phyloP scores from a whole-genome alignment of 2,888 invertebrate genomes.

The Bombylius discolor region DNA sequence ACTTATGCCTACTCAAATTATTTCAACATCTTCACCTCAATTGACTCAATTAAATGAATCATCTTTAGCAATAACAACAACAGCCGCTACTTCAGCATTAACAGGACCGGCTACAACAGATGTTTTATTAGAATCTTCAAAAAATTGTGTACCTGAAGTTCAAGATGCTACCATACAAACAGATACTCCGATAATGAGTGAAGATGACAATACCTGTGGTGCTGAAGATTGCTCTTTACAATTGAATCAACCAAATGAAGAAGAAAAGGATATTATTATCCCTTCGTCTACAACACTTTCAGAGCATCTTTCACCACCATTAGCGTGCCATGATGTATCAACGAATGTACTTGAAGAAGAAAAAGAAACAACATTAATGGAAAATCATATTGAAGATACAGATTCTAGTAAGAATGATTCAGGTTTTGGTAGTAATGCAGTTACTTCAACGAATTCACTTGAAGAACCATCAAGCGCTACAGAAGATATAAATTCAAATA shows the following conservation, averaged over 20 bases:
- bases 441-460: constrained; percentile 14
- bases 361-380: neutral
- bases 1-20: constrained; percentile 1
- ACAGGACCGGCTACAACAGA: constrained; percentile 39
- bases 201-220: constrained; percentile 43
- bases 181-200: constrained; percentile 56
- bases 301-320: constrained; percentile 1
- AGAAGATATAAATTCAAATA: neutral
- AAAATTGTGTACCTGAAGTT: constrained; percentile 45
- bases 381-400: neutral
- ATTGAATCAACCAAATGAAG: neutral
- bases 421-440: constrained; percentile 15
- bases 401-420: constrained; percentile 10
- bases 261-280: constrained; percentile 3
- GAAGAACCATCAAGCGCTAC: constrained; percentile 7
- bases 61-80: too few relatives aligned
- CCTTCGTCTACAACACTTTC: constrained; percentile 7
- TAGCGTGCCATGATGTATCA: constrained; percentile 11
- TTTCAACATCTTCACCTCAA: constrained; percentile 3
- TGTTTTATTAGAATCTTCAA: constrained; percentile 33
- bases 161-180: constrained; percentile 77
- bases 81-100: neutral
- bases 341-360: constrained; percentile 6
- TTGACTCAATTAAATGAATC: neutral
- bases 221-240: constrained; percentile 13